These are phyloP conservation scores for Pterocles gutturalis DNA, from an alignment of 2,113 vertebrate genomes.

Conservation along the genomic window DNA sequence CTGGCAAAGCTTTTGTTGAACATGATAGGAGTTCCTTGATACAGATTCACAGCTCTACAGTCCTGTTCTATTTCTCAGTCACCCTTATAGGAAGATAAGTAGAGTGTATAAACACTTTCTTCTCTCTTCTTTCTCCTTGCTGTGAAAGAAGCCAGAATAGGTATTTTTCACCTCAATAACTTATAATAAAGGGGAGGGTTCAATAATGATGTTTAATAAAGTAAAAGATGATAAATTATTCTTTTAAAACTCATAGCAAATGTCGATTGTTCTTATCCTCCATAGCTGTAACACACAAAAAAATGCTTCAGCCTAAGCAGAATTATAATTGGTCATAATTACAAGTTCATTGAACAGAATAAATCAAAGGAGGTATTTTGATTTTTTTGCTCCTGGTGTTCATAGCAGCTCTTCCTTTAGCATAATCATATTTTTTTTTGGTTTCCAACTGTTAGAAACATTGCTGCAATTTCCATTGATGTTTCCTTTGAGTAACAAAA, in stretches of 20 bases:
- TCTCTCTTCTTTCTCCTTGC: not conserved
- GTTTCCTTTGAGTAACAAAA: not conserved
- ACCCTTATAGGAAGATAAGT: not conserved
- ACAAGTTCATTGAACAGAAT: not conserved
- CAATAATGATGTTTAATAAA: not conserved
- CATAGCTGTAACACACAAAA: not conserved
- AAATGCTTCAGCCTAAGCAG: not conserved
- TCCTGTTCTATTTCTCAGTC: not conserved
- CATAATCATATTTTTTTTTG: not conserved
- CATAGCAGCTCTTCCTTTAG: not conserved
- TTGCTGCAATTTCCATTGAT: constrained; percentile 38
- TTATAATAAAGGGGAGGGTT: not conserved
- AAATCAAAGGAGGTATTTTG: not conserved
- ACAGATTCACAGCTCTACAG: not conserved
- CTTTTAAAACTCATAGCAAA: not conserved
- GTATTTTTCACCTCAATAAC: not conserved
- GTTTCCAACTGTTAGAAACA: constrained; percentile 18
- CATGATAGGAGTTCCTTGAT: not conserved
- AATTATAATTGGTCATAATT: not conserved
- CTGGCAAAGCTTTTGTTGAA: not conserved
- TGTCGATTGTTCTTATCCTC: not conserved
- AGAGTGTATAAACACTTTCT: not conserved
- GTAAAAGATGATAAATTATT: not conserved
- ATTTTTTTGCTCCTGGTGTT: not conserved
- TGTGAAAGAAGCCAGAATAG: not conserved